These are phyloP conservation scores for Podabrus alpinus DNA, from an alignment of 2,888 invertebrate species.

Conservation along the genomic window DNA sequence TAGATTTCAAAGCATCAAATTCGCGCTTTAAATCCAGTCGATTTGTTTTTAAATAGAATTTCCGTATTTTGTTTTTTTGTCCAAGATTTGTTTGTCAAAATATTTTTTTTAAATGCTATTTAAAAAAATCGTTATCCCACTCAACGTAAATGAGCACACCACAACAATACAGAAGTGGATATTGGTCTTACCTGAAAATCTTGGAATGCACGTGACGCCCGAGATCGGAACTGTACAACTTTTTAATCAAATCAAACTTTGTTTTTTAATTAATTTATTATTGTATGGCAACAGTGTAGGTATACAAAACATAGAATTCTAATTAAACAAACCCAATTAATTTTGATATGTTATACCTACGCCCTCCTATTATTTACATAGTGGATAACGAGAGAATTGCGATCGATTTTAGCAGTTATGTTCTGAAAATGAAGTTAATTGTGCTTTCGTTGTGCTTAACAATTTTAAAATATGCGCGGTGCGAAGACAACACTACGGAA, in stretches of 20 bases:
- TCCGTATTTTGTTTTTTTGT: background rate
- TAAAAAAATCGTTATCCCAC: background rate
- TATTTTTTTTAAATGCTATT: background rate
- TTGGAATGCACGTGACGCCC: too few species aligned
- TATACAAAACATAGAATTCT: background rate
- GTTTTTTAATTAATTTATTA: background rate
- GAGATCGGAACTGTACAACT: too few species aligned
- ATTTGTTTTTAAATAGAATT: background rate
- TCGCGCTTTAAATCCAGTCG: background rate
- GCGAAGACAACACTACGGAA: conserved; percentile 37
- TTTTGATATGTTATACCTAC: too few species aligned
- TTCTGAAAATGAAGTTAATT: background rate
- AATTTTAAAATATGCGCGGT: background rate
- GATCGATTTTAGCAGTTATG: background rate
- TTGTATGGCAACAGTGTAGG: too few species aligned
- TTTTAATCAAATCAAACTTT: too few species aligned
- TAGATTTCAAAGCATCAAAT: background rate
- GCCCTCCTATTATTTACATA: background rate
- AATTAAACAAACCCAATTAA: background rate
- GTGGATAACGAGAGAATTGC: background rate
- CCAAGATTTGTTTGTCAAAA: background rate
- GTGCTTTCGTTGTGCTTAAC: background rate
- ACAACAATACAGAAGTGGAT: too few species aligned
- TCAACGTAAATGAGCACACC: background rate
- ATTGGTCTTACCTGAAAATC: too few species aligned